Evolutionary conservation across 1,140 invertebrate species (phyloP), one percentile per base, ranked within the genome.

Genomic region (Leptinotarsa texana): DNA sequence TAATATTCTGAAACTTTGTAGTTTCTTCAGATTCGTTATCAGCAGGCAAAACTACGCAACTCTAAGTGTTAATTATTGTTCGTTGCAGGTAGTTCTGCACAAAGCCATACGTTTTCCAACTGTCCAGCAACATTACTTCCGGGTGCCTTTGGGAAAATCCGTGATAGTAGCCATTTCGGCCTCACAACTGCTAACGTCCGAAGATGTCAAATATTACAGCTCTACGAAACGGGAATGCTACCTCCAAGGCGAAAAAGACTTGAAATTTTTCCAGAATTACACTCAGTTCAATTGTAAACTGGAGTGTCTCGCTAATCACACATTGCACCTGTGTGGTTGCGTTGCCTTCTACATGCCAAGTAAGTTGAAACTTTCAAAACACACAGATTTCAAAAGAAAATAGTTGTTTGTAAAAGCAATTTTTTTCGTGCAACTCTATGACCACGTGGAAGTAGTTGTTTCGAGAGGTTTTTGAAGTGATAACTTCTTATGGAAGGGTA

Each of bases 231-330:
- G 91, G 4, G 89, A 91, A 75, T 93, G 91, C 77, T 92, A 88
- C 83, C 90, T 92, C 66, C 88, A 88, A 69, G 83, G 81, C 13
- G 91, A 92, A 78, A 87, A 89, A 24, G 85, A 87, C 57, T 84
- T 93, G 17, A 86, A 85, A 68, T 83, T 75, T 74, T 85, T 81
- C 73, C 79, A 77, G n/a, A 74, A 84, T n/a, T 87, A 87, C 73
- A 84, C 85, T 0, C 81, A 84, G 18, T 62, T 88, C 18, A 93
- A 93, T 80, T 94, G 92, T 80, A 87, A 91, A 75, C 84, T 92
- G 72, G 92, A 94, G 83, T 93, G 92, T 77, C 86, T 93, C 74
- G 88, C 91, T 3, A 93, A 93, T 82, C 93, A 90, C 75, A 93
- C 92, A 0, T 83, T 90, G 6, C 76, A 85, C 15, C 85, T 88